A percentile compares a stretch with the other conserved stretches of the same genome.
Conservation (phyloP, 2,113 vertebrate species). For the Mirza zaza region DNA sequence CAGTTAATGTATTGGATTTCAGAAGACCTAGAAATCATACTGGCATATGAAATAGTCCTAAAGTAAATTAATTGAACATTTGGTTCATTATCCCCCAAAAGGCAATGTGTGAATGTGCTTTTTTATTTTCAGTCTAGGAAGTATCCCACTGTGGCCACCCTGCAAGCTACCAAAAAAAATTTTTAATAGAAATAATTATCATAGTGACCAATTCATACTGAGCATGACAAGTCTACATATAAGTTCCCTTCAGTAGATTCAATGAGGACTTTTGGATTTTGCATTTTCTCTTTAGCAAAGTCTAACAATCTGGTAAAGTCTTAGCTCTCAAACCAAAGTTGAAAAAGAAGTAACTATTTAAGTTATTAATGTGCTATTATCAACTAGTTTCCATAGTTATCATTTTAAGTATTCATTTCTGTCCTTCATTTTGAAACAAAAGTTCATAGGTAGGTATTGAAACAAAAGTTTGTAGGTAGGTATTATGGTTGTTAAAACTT, state of each 20-base stretch:
- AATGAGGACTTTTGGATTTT: constrained; percentile 34
- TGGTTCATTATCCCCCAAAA: constrained; percentile 62
- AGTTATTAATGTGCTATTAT: neutral
- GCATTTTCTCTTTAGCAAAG: constrained; percentile 45
- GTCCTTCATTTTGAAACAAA: neutral
- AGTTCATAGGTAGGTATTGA: neutral
- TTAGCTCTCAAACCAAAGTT: constrained; percentile 30
- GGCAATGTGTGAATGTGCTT: constrained; percentile 30
- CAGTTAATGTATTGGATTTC: constrained; percentile 35
- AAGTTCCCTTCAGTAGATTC: constrained; percentile 36
- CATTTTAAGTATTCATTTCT: constrained; percentile 31
- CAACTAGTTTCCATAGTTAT: neutral
- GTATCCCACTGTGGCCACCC: constrained; percentile 56
- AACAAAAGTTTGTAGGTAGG: neutral
- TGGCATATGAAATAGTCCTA: constrained; percentile 27
- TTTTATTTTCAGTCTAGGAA: constrained; percentile 62
- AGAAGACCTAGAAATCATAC: constrained; percentile 46
- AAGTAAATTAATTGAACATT: constrained; percentile 55
- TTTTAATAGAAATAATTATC: constrained; percentile 56
- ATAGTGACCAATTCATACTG: constrained; percentile 45
- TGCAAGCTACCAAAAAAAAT: constrained; percentile 10
- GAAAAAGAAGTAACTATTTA: constrained; percentile 26
- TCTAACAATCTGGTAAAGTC: constrained; percentile 37
- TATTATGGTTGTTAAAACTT: constrained; percentile 2
- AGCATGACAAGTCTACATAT: constrained; percentile 36